Evolutionary conservation across 2,797 vertebrate species (phyloP).

Genomic region (Squalus acanthias): DNA sequence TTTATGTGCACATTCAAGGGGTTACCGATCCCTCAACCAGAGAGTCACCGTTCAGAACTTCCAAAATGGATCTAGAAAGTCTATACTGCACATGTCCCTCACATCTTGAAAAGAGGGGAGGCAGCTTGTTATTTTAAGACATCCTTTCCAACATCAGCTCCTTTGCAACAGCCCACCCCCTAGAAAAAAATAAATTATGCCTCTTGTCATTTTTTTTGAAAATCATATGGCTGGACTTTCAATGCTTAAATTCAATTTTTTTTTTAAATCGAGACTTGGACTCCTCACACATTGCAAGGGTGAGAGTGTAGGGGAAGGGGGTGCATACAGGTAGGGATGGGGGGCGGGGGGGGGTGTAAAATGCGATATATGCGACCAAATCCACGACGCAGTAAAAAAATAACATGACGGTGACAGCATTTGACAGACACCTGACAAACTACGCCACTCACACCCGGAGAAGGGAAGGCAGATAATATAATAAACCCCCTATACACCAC

Average conservation of each 20-base stretch:
- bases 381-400: not conserved
- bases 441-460: conserved; percentile 45
- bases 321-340: not conserved
- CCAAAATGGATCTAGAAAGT: not conserved
- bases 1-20: conserved; percentile 46
- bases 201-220: not conserved
- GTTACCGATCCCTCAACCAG: not conserved
- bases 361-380: not conserved
- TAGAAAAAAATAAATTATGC: not conserved
- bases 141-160: not conserved
- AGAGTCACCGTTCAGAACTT: not conserved
- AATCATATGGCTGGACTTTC: not conserved
- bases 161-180: not conserved
- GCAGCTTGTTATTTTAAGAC: not conserved
- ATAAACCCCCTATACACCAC: not conserved
- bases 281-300: not conserved
- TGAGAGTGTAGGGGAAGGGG: not conserved
- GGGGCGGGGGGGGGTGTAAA: not conserved
- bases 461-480: not conserved
- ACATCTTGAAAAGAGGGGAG: not conserved
- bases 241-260: not conserved
- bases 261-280: not conserved
- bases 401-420: conserved; percentile 46
- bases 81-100: not conserved
- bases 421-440: conserved; percentile 52